Conservation (phyloP, 2,113 vertebrate genomes). For the Embiotoca jacksoni region DNA sequence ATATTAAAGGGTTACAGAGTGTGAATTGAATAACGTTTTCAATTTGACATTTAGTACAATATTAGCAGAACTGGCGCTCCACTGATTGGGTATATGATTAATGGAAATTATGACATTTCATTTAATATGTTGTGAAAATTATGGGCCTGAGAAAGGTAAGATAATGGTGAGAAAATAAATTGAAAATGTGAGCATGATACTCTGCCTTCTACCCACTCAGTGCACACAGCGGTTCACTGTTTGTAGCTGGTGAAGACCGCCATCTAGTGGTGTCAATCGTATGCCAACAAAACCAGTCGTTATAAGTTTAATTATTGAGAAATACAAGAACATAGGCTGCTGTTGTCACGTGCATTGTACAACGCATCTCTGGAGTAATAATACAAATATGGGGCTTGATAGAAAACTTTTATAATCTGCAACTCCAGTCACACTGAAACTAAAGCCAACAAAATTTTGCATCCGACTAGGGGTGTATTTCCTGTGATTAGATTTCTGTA, state of each 20-base stretch:
- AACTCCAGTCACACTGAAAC: conserved; percentile 50
- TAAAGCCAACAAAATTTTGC: not conserved
- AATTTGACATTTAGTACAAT: conserved; percentile 23
- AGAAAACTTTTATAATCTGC: not conserved
- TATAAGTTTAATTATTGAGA: not conserved
- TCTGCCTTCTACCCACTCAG: not conserved
- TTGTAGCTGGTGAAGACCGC: conserved; percentile 45
- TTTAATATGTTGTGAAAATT: conserved; percentile 23
- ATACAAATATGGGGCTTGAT: not conserved
- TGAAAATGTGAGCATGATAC: conserved; percentile 8
- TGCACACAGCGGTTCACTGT: not conserved
- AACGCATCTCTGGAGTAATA: not conserved
- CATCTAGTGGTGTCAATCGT: conserved; percentile 70
- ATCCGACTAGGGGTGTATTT: conserved; percentile 40
- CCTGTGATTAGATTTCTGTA: conserved; percentile 35
- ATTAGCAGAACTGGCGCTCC: not conserved
- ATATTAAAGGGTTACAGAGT: not conserved
- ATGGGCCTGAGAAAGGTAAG: conserved; percentile 15
- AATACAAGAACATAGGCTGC: not conserved
- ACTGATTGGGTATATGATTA: conserved; percentile 9
- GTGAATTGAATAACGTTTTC: not conserved
- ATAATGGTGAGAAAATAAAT: conserved; percentile 6
- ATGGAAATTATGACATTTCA: conserved; percentile 16
- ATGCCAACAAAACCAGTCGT: not conserved
- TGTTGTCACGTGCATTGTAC: not conserved